Base-by-base conservation (phyloP, 1,140 invertebrate species). In the Batillaria attramentaria region DNA sequence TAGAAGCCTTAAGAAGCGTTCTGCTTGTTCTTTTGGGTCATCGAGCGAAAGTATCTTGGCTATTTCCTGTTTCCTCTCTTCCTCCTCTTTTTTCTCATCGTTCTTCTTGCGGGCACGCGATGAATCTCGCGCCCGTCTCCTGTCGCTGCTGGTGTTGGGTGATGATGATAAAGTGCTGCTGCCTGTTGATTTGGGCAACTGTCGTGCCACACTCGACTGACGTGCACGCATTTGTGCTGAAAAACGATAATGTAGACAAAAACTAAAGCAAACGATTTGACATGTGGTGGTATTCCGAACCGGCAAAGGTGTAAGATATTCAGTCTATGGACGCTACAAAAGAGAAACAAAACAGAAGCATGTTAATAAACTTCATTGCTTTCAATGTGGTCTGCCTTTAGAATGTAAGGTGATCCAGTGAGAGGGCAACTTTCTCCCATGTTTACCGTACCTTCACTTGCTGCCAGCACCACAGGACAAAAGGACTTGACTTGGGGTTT, bases 21-120 rank as follows among this genome's bases (percentile, higher is more conserved):
- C 37, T 16, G 79, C 72, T 75, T 85, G 84, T 65, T 86, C 84
- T n/a, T 80, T 50, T 8, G 81, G 81, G 68, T 86, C 85, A 60
- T 83, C 80, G 28, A 86, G 18, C 3, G 82, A 77, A 28, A 86
- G 72, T 39, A 86, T 85, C 41, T 77, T 79, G 18, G 79, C 62
- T n/a, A 85, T 85, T 80, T 84, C 82, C 70, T 79, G 62, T 24
- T 76, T 70, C 33, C 79, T 60, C 3, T 80, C 65, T 57, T 83
- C 81, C 18, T 77, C 41, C 68, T 69, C 62, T 41, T 83, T 79
- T 20, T 70, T 43, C 41, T 57, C 72, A 24, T 74, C 69, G 18
- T 39, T 50, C 3, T 31, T 33, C 16, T 42, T 69, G 6, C 35
- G 35, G 18, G 3, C 42, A 31, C 28, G 43, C 41, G 41, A 24